Conservation (phyloP, 2,888 invertebrate species). For the Drosophila lacicola region DNA sequence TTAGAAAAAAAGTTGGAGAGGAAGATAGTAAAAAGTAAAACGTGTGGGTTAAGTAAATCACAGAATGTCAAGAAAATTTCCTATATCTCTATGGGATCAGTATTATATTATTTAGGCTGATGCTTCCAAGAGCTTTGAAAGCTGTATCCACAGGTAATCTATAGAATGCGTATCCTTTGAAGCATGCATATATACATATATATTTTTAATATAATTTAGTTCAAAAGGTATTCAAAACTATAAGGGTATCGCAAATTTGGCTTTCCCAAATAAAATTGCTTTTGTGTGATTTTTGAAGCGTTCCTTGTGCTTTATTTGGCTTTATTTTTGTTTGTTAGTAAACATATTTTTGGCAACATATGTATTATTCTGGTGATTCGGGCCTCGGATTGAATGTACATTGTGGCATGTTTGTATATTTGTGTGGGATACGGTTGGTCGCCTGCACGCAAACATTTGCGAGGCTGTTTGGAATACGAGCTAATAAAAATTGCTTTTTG, state of each 20-base stretch:
- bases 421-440: slow-evolving; percentile 10
- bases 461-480: slow-evolving; percentile 32
- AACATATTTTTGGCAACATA: slow-evolving; percentile 51
- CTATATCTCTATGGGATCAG: too few relatives aligned
- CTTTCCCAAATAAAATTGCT: neutral
- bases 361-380: slow-evolving; percentile 48
- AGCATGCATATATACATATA: too few relatives aligned
- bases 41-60: too few relatives aligned
- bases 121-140: too few relatives aligned
- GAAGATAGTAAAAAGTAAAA: too few relatives aligned
- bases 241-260: slow-evolving; percentile 24
- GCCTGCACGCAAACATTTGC: slow-evolving; percentile 27
- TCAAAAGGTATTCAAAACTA: neutral
- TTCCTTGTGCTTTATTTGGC: slow-evolving; percentile 5
- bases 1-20: too few relatives aligned
- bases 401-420: slow-evolving; percentile 4
- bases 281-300: slow-evolving; percentile 2
- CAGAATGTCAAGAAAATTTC: too few relatives aligned
- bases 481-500: slow-evolving; percentile 64
- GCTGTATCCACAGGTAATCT: too few relatives aligned
- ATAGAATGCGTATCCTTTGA: too few relatives aligned
- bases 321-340: slow-evolving; percentile 53
- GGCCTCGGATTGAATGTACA: neutral
- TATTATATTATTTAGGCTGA: too few relatives aligned
- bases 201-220: too few relatives aligned